phyloP scores from a whole-genome alignment of 2,797 vertebrate genomes.

The Toxotes lorentzi region DNA sequence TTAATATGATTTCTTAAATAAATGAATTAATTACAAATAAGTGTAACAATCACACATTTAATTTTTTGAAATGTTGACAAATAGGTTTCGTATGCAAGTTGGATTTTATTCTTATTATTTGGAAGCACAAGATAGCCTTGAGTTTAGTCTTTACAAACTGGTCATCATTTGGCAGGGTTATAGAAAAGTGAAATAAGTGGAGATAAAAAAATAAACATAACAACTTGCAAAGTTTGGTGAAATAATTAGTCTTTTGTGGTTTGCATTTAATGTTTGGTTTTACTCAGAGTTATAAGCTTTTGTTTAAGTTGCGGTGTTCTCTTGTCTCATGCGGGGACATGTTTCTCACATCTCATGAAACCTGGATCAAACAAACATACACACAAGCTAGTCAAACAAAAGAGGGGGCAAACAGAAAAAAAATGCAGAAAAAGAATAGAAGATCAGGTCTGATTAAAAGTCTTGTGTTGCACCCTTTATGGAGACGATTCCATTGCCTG shows the following conservation, averaged over 20 bases:
- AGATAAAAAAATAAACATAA: slow-evolving; percentile 9
- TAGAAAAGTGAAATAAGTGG: background rate
- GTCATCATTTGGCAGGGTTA: slow-evolving; percentile 2
- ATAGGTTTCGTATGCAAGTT: background rate
- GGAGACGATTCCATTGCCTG: slow-evolving; percentile 18
- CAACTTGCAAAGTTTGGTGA: slow-evolving; percentile 3
- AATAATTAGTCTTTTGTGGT: background rate
- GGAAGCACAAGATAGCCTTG: background rate
- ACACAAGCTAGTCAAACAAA: slow-evolving; percentile 2
- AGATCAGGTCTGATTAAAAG: slow-evolving; percentile 52
- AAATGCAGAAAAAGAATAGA: slow-evolving; percentile 39
- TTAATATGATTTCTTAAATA: background rate
- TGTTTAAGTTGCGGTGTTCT: background rate
- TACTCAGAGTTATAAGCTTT: background rate
- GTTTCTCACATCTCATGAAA: slow-evolving; percentile 31
- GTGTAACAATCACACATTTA: background rate
- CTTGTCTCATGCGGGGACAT: background rate
- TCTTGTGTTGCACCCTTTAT: slow-evolving; percentile 16
- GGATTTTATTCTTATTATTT: background rate
- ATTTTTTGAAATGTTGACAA: slow-evolving; percentile 4
- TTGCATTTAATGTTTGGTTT: slow-evolving; percentile 1
- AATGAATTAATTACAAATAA: background rate
- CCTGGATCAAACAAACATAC: slow-evolving; percentile 17
- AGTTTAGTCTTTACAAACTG: background rate
- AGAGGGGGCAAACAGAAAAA: background rate